A percentile compares a stretch with the other conserved stretches of the same genome.
These are phyloP conservation scores for Lasioglossum villosulum DNA, from an alignment of 2,888 invertebrate genomes.

Conservation along the genomic window DNA sequence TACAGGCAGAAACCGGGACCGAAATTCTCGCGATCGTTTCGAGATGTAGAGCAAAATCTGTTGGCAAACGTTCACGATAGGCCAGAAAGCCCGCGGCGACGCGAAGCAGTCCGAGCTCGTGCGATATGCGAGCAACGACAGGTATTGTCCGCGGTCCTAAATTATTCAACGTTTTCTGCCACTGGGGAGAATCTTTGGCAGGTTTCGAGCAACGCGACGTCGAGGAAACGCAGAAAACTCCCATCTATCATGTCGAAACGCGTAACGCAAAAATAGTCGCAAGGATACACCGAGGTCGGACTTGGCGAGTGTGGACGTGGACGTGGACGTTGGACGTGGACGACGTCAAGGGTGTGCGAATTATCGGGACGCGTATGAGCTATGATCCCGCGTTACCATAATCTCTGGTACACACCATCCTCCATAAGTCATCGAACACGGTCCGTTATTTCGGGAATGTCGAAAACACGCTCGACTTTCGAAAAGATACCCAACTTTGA, in stretches of 20 bases:
- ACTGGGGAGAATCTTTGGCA: constrained; percentile 72
- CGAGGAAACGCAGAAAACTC: constrained; percentile 81
- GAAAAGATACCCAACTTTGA: not conserved
- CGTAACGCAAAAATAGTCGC: constrained; percentile 81
- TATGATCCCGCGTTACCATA: constrained; percentile 43
- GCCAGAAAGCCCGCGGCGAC: constrained; percentile 22
- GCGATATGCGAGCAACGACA: constrained; percentile 48
- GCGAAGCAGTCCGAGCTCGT: not conserved
- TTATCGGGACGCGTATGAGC: constrained; percentile 47
- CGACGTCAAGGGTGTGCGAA: constrained; percentile 54
- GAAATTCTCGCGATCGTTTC: constrained; percentile 16
- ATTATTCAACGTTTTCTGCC: constrained; percentile 72
- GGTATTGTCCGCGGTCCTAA: constrained; percentile 75
- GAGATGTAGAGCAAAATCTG: constrained; percentile 36
- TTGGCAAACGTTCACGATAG: constrained; percentile 43
- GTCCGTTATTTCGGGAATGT: not conserved
- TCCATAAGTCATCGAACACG: not conserved
- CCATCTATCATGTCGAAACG: constrained; percentile 82
- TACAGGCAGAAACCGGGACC: not conserved
- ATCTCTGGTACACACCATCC: not conserved
- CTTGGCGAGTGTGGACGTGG: constrained; percentile 61
- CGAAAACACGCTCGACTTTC: not conserved
- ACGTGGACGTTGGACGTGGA: constrained; percentile 33
- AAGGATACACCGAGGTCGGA: constrained; percentile 79
- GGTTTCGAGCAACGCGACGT: constrained; percentile 68